These are phyloP conservation scores for Ambastaia sidthimunki DNA, from an alignment of 2,797 vertebrate species.

Conservation along the genomic window DNA sequence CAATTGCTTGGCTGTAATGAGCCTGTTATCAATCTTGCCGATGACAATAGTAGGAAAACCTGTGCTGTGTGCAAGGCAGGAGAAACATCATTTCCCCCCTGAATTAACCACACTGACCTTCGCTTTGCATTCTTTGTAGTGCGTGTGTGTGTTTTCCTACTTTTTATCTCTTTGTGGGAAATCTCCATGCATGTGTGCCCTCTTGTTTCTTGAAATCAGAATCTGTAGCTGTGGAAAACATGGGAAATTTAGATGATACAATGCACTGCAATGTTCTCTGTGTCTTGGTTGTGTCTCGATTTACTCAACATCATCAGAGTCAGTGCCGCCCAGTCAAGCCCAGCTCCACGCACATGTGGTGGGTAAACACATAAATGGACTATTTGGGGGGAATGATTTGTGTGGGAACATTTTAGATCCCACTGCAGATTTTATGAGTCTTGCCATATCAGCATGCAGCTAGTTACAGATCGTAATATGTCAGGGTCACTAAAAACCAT, in stretches of 20 bases:
- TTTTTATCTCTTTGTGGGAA: conserved; percentile 27
- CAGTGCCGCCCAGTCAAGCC: neutral
- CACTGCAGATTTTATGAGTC: conserved; percentile 50
- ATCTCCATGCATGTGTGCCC: neutral
- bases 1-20: conserved; percentile 98
- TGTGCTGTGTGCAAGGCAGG: conserved; percentile 86
- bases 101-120: conserved; percentile 73
- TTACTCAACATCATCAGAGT: conserved; percentile 8
- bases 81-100: conserved; percentile 79
- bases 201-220: neutral
- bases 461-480: conserved; percentile 37
- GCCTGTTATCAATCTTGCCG: conserved; percentile 92
- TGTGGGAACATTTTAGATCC: conserved; percentile 56
- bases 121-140: conserved; percentile 66
- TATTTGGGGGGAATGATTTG: conserved; percentile 57
- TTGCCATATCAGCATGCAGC: conserved; percentile 50
- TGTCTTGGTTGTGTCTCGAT: neutral
- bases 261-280: neutral
- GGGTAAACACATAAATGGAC: conserved; percentile 52
- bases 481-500: conserved; percentile 52
- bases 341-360: conserved; percentile 27
- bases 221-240: neutral
- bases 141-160: conserved; percentile 38
- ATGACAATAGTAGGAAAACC: conserved; percentile 99
- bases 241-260: neutral